Evolutionary conservation across 1,140 invertebrate genomes (phyloP), one percentile per base, ranked within the genome.

Genomic region (Stratiolaelaps scimitus): DNA sequence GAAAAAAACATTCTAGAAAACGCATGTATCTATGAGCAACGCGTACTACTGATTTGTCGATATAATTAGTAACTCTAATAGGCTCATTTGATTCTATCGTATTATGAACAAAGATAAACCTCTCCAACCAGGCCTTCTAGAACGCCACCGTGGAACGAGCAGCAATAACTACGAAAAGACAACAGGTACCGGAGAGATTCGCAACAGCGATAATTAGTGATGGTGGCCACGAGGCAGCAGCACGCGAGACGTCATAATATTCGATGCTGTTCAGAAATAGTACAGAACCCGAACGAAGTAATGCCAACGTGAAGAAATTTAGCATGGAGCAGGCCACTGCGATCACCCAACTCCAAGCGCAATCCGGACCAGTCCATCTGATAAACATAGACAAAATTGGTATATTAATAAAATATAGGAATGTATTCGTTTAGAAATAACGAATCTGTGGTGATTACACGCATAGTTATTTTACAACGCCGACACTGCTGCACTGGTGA

Each of bases 361-460:
- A 60, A 34, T 60, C 53, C 23, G 53, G 53, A 10, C 53, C 53
- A 26, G 53, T 60, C 53, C 53, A 60, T 60, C 53, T 60, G 23
- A 17, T 34, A 26, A 60, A 5, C 34, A 40, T 40, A 40, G 10
- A 40, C 34, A 40, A n/a, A n/a, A 40, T 40, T 40, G 34, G 10
- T 40, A n/a, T n/a, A 40, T 40, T 40, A 40, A 40, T n/a, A n/a
- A n/a, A n/a, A n/a, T n/a, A n/a, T n/a, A n/a, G n/a, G n/a, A n/a
- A n/a, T n/a, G n/a, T n/a, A n/a, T n/a, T n/a, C n/a, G n/a, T n/a
- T n/a, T n/a, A n/a, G n/a, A n/a, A n/a, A n/a, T n/a, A n/a, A n/a
- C n/a, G n/a, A n/a, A n/a, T n/a, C n/a, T n/a, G n/a, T n/a, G n/a
- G n/a, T n/a, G n/a, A n/a, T n/a, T n/a, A n/a, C n/a, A n/a, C n/a